Evolutionary conservation across 2,797 vertebrate species (phyloP).

Genomic region (Malurus splendens): DNA sequence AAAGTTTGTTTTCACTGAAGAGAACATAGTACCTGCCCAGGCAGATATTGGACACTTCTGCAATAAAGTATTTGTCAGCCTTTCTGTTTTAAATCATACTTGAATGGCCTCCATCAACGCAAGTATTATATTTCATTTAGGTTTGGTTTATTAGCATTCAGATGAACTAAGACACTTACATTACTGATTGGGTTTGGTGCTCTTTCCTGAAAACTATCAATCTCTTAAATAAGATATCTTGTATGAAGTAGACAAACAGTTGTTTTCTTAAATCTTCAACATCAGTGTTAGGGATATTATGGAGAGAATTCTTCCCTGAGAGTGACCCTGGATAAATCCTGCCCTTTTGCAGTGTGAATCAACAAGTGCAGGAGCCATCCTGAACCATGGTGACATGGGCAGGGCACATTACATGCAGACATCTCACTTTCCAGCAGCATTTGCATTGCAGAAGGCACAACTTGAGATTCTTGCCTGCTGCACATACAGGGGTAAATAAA

Average conservation of each 20-base stretch:
- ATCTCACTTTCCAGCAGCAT: background rate
- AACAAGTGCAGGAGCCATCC: background rate
- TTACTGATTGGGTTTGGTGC: background rate
- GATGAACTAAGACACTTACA: background rate
- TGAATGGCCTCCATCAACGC: constrained; percentile 8
- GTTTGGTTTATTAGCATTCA: constrained; percentile 10
- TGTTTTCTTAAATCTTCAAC: background rate
- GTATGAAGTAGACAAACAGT: background rate
- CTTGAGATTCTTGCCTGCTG: background rate
- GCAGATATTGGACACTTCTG: background rate
- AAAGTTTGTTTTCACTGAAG: background rate
- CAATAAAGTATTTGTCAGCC: background rate
- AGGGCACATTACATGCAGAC: rapidly evolving
- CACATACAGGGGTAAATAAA: background rate
- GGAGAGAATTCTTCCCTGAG: background rate
- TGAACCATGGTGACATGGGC: rapidly evolving
- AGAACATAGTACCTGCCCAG: background rate
- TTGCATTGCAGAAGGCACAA: background rate
- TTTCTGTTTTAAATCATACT: constrained; percentile 32
- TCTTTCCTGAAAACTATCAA: background rate
- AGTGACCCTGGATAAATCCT: background rate
- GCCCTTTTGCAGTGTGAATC: background rate
- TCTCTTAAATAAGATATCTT: background rate
- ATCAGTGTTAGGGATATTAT: background rate
- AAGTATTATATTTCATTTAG: background rate